Conservation (phyloP, 2,113 vertebrate genomes). For the Silurus meridionalis region DNA sequence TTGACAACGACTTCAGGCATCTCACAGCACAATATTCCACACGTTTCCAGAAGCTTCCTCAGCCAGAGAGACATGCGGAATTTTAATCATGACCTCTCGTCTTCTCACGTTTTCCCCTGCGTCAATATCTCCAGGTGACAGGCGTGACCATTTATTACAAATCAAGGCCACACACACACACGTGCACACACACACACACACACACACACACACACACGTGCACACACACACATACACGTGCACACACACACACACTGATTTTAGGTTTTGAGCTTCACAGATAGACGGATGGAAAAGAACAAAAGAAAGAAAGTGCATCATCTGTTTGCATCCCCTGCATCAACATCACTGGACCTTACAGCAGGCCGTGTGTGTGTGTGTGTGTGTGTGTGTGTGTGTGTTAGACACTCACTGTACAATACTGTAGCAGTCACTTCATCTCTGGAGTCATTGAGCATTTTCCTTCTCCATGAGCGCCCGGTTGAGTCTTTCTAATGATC, state of each 20-base stretch:
- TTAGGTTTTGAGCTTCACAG: background rate
- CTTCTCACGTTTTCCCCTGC: conserved; percentile 7
- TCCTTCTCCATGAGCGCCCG: conserved; percentile 48
- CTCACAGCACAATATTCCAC: conserved; percentile 2
- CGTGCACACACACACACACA: background rate
- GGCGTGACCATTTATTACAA: conserved; percentile 14
- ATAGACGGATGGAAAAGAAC: background rate
- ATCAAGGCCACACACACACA: background rate
- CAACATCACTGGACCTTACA: background rate
- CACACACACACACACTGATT: background rate
- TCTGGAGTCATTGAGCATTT: conserved; percentile 50
- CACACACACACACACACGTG: background rate
- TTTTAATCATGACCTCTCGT: conserved; percentile 6
- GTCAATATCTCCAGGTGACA: background rate
- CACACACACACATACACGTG: background rate
- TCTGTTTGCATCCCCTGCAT: background rate
- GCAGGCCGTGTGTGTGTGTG: background rate
- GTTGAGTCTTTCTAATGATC: conserved; percentile 46
- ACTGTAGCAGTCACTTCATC: conserved; percentile 49
- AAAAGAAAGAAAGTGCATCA: background rate
- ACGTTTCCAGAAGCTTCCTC: conserved; percentile 8
- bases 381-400: background rate
- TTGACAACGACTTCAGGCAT: background rate
- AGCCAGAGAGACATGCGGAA: conserved; percentile 18
- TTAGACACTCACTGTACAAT: conserved; percentile 19